These are phyloP conservation scores for Drosophila kurseongensis DNA, from an alignment of 1,140 invertebrate species.

Conservation along the genomic window DNA sequence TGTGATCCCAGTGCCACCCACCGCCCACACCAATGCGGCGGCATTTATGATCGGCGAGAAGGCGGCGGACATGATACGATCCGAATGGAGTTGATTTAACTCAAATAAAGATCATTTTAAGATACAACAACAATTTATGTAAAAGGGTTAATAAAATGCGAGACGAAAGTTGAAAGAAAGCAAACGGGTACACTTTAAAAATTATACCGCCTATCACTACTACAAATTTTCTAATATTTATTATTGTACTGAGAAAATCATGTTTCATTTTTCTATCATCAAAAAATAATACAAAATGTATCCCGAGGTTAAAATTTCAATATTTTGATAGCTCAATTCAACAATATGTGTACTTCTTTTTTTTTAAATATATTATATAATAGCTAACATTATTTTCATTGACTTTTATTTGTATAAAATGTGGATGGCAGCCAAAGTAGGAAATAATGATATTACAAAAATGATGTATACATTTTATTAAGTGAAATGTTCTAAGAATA, in stretches of 20 bases:
- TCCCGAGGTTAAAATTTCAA: background rate
- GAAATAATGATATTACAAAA: too few species aligned
- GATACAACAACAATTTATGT: constrained; percentile 12
- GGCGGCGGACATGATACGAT: constrained; percentile 92
- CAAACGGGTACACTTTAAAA: constrained; percentile 2
- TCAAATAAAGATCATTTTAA: background rate
- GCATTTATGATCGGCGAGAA: constrained; percentile 95
- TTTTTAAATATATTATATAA: background rate
- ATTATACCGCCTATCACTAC: background rate
- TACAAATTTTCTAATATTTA: too few species aligned
- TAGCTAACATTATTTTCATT: too few species aligned
- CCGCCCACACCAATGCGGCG: constrained; percentile 90
- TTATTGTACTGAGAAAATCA: too few species aligned
- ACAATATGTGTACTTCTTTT: background rate
- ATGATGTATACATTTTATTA: too few species aligned
- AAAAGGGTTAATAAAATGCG: constrained; percentile 69
- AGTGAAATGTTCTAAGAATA: too few species aligned
- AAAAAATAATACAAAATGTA: too few species aligned
- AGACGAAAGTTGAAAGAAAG: constrained; percentile 44
- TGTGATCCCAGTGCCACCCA: constrained; percentile 89
- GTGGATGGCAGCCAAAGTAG: too few species aligned
- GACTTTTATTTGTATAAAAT: background rate
- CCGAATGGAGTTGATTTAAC: constrained; percentile 84
- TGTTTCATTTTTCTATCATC: too few species aligned
- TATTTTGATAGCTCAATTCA: background rate